Percentiles rank a stretch among this genome's conserved stretches.
Conservation (phyloP, 2,113 vertebrate species). For the Thalassoma bifasciatum region DNA sequence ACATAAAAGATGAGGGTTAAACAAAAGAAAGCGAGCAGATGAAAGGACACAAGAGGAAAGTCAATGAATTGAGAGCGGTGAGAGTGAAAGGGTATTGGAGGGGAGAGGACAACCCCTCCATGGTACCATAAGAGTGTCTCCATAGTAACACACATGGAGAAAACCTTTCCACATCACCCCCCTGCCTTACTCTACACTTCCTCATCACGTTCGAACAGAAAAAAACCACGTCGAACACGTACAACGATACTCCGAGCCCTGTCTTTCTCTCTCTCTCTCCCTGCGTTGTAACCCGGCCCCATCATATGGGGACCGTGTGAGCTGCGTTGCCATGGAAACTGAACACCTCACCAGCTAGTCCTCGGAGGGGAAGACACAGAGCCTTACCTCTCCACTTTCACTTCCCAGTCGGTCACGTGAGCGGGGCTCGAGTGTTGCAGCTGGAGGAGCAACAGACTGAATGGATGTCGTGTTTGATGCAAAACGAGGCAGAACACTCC, state of each 20-base stretch:
- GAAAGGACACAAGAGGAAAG: background rate
- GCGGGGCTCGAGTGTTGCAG: conserved; percentile 46
- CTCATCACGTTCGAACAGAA: background rate
- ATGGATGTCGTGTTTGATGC: conserved; percentile 10
- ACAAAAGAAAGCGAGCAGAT: background rate
- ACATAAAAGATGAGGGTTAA: background rate
- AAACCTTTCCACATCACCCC: conserved; percentile 31
- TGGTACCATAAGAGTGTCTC: conserved; percentile 42
- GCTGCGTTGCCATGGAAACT: conserved; percentile 79
- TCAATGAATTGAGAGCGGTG: background rate
- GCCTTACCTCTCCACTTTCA: conserved; percentile 77
- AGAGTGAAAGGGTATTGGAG: background rate
- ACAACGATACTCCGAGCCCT: conserved; percentile 17
- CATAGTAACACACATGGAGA: conserved; percentile 65
- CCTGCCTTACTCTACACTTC: background rate
- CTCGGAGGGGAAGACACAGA: conserved; percentile 56
- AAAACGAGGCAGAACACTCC: too few relatives aligned
- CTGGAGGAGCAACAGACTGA: conserved; percentile 27
- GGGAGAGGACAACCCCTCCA: background rate
- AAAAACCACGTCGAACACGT: conserved; percentile 24
- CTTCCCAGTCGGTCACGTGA: conserved; percentile 69
- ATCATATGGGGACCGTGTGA: conserved; percentile 55
- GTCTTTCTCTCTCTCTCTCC: conserved; percentile 61
- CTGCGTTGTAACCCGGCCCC: conserved; percentile 53
- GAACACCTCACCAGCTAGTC: conserved; percentile 71